Base-by-base conservation (phyloP, 2,888 invertebrate species). In the Trissolcus japonicus region DNA sequence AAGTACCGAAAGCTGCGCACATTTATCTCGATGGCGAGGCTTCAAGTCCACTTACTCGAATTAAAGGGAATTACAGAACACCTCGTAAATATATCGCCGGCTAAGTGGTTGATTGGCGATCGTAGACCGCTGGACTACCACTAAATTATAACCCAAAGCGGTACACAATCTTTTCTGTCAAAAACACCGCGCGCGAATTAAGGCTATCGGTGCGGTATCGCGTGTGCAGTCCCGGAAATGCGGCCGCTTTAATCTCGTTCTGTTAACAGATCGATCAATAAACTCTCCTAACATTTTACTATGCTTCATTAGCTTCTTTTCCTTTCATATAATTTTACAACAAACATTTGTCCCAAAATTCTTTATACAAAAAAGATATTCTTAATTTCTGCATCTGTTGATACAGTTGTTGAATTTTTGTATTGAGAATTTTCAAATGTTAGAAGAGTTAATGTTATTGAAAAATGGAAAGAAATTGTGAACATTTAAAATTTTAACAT, bases 1-100 rank as follows among this genome's bases (percentile, higher is more conserved):
- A 80, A 81, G 60, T 17, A 72, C 56, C 56, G 43, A 51, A 54
- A 19, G 61, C 53, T 16, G 29, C 11, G 43, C 54, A 40, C 46
- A 43, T 60, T 61, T 62, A 61, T 57, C 61, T 16, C 50, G 63
- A 35, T 17, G 59, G 48, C 60, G 51, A 72, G 48, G 69, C 59
- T 68, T 62, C n/a, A 60, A 84, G 83, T 81, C 83, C 82, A 29
- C 50, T 66, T 50, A 35, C 35, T 84, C 84, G 85, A 88, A 88
- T 88, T 88, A 87, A 87, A 87, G 87, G 83, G 87, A 87, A 88
- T 88, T 88, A 87, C 87, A 82, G 86, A 88, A 88, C 88, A 88
- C 87, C 88, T 88, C 88, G 87, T 88, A 88, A 88, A 88, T 88
- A 88, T 85, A 87, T 88, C 88, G 88, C 85, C 86, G 84, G 84